phyloP scores from a whole-genome alignment of 2,113 vertebrate species.

The Alaudala cheleensis region DNA sequence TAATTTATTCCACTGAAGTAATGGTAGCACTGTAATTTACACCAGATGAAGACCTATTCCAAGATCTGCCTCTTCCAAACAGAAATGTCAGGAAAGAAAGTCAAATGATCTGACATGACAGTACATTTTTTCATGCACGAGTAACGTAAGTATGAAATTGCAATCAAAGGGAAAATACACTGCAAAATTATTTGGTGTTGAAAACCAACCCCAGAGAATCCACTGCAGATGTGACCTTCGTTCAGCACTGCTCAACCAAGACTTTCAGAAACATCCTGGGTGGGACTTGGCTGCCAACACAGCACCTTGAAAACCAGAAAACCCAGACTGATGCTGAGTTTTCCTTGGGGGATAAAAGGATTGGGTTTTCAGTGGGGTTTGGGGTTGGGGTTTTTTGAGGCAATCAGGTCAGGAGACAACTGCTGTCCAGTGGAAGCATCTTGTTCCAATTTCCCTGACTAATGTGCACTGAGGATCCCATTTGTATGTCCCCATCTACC shows the following conservation, averaged over 20 bases:
- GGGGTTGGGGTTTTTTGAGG: background rate
- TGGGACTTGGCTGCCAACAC: background rate
- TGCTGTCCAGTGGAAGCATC: background rate
- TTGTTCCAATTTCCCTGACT: background rate
- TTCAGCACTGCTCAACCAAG: background rate
- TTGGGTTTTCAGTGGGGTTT: background rate
- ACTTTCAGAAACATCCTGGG: background rate
- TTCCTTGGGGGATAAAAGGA: background rate
- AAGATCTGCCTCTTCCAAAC: background rate
- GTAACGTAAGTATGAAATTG: background rate
- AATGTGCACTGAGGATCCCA: background rate
- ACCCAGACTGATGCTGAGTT: accelerated
- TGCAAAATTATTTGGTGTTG: background rate
- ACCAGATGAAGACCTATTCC: background rate
- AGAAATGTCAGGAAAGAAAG: background rate
- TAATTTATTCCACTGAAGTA: conserved; percentile 16
- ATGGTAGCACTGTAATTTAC: background rate
- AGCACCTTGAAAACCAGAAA: background rate
- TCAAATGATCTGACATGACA: background rate
- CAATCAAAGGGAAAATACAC: background rate
- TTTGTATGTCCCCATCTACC: background rate
- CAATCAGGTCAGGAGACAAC: background rate
- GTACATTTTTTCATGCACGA: background rate
- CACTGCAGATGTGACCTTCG: background rate
- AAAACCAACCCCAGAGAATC: background rate